Conservation (phyloP, 2,797 vertebrate genomes). For the Aldrovandia affinis region DNA sequence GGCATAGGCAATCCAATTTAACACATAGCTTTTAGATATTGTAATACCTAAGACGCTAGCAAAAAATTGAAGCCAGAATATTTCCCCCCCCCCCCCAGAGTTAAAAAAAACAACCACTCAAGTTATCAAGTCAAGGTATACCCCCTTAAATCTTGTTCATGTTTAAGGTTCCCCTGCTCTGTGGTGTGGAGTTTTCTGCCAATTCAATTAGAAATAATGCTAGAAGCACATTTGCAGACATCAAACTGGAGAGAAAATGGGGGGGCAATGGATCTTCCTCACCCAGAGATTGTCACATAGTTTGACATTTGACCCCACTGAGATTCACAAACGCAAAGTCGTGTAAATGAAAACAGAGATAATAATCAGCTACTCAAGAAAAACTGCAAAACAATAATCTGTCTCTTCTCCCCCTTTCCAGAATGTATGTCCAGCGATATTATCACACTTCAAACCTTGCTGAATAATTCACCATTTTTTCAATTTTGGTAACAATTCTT, state of each 20-base stretch:
- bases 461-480: no score
- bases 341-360: neutral
- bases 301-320: neutral
- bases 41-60: neutral
- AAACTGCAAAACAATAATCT: neutral
- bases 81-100: neutral
- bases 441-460: no score
- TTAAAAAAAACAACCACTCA: neutral
- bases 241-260: no score
- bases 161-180: no score
- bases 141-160: neutral
- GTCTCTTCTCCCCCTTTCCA: neutral
- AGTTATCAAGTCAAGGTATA: neutral
- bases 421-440: neutral
- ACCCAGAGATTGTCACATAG: neutral
- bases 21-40: neutral
- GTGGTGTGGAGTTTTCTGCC: no score
- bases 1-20: neutral
- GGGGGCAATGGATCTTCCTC: no score
- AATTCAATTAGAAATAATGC: no score
- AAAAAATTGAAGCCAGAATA: neutral
- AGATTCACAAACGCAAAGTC: neutral
- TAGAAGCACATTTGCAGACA: no score
- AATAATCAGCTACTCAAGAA: neutral
- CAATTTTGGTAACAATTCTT: no score